Percentiles rank a stretch among this genome's conserved stretches.
Conservation (phyloP, 2,113 vertebrate species). For the Prinia subflava region DNA sequence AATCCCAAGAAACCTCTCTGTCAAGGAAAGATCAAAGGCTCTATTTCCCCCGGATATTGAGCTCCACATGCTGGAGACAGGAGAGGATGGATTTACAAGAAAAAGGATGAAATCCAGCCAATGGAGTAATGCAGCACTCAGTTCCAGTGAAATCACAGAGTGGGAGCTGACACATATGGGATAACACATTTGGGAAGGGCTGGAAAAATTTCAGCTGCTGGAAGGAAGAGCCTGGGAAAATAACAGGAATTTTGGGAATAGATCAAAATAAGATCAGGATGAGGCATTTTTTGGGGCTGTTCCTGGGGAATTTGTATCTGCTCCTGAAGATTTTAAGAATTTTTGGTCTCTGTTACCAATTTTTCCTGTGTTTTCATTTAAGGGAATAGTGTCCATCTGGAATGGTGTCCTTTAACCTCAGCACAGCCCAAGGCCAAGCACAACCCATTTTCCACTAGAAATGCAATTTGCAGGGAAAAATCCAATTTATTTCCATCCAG, state of each 20-base stretch:
- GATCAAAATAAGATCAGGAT: slow-evolving; percentile 84
- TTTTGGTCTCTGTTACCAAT: slow-evolving; percentile 35
- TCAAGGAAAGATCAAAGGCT: not conserved
- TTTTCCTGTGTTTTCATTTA: slow-evolving; percentile 21
- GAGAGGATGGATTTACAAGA: not conserved
- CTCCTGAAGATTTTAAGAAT: slow-evolving; percentile 34
- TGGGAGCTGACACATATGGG: rapidly evolving
- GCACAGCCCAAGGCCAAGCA: not conserved
- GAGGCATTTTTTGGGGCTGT: not conserved
- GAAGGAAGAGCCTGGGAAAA: not conserved
- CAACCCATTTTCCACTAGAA: not conserved
- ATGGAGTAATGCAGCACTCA: not conserved
- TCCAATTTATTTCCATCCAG: not conserved
- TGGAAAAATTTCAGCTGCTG: not conserved
- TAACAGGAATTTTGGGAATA: slow-evolving; percentile 49
- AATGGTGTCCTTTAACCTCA: not conserved
- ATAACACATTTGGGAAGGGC: not conserved
- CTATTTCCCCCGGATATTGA: not conserved
- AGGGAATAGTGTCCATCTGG: not conserved
- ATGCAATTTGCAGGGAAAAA: not conserved
- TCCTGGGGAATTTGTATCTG: not conserved
- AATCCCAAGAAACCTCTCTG: not conserved
- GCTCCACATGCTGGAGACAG: rapidly evolving
- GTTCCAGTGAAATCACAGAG: not conserved
- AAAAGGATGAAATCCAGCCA: not conserved